Evolutionary conservation across 2,113 vertebrate species (phyloP), one percentile per base, ranked within the genome.

Genomic region (Cricetomys ansorgei): DNA sequence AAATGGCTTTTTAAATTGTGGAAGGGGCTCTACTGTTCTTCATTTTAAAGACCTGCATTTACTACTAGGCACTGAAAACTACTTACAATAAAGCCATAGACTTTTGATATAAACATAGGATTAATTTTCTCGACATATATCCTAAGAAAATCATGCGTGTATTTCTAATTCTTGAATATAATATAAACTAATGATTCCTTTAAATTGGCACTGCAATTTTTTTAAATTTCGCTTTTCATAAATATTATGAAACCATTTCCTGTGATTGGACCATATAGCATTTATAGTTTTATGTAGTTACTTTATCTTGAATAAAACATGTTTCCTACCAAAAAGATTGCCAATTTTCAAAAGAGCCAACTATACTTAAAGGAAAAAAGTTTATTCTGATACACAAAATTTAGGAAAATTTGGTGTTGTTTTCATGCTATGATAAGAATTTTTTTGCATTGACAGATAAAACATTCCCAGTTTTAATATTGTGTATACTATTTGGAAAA

Each of bases 391-490:
- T 86, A 21, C 29, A 43, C 48, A 34, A 25, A 92, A 21, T 4
- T 67, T 95, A 72, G 65, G 0, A 83, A 88, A 85, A 92, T 48
- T 15, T 94, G 7, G 93, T 94, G 62, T 79, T 96, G 7, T 93
- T 95, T 69, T 95, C 9, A 17, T 72, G 79, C 91, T 90, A 94
- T 94, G 19, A 25, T 16, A 15, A 88, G 40, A 90, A 10, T 91
- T 25, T 80, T 80, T 53, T 72, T 95, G 17, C 87, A 87, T 94
- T 95, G 55, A 64, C 8, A 86, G 17, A 75, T 89, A 25, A 67
- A 85, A 75, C 67, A 62, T 94, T 98, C 34, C 45, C 5, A 64
- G 7, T 93, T 88, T 97, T 87, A 87, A 94, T 81, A 77, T 87
- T 96, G 8, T 83, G 5, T 0, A 50, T 1, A 65, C 5, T 65